Conservation (phyloP, 1,140 invertebrate species). For the Drosophila willistoni region DNA sequence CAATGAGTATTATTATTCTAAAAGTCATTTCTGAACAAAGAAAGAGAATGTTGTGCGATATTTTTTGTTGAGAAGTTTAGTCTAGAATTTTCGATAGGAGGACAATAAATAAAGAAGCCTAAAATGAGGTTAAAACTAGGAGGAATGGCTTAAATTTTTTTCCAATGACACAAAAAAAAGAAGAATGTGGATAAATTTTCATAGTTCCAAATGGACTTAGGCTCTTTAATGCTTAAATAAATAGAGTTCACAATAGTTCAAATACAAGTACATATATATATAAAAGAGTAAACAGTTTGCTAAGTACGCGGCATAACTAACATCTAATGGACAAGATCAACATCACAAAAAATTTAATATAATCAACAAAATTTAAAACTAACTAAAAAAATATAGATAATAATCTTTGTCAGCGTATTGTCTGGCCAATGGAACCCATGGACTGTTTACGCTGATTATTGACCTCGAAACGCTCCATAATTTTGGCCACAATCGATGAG, state of each 20-base stretch:
- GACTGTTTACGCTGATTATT: slow-evolving; percentile 80
- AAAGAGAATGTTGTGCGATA: too few species aligned
- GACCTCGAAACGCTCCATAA: slow-evolving; percentile 82
- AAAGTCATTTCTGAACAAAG: too few species aligned
- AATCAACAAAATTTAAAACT: slow-evolving; percentile 26
- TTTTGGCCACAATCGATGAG: slow-evolving; percentile 79
- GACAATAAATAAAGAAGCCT: too few species aligned
- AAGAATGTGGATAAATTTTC: neutral
- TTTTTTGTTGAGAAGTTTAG: too few species aligned
- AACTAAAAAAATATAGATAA: neutral
- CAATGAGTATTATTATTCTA: too few species aligned
- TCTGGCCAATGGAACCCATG: slow-evolving; percentile 70
- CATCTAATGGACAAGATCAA: slow-evolving; percentile 71
- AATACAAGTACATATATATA: slow-evolving; percentile 17
- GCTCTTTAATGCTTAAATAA: slow-evolving; percentile 44
- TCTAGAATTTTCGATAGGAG: too few species aligned
- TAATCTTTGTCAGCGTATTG: slow-evolving; percentile 23
- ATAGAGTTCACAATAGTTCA: slow-evolving; percentile 31
- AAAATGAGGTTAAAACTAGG: too few species aligned
- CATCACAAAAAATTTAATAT: slow-evolving; percentile 52
- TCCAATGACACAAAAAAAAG: neutral
- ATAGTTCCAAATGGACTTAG: slow-evolving; percentile 27
- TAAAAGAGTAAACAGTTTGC: slow-evolving; percentile 55
- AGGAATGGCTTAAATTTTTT: too few species aligned
- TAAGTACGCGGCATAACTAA: slow-evolving; percentile 72